Evolutionary conservation across 1,140 invertebrate genomes (phyloP).

Genomic region (Micrasema minimum): DNA sequence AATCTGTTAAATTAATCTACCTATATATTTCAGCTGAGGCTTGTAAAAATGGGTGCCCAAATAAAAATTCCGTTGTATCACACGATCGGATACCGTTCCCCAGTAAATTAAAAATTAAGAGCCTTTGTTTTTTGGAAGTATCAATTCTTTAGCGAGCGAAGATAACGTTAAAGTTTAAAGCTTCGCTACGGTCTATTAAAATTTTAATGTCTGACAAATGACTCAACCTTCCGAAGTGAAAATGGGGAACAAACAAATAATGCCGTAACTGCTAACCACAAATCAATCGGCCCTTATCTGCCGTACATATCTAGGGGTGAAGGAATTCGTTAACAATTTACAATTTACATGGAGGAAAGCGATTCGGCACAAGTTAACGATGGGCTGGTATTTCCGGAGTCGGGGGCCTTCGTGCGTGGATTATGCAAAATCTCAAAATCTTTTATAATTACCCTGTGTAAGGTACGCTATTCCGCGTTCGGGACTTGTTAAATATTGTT

Average conservation of each 20-base stretch:
- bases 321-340: conserved; percentile 34
- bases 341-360: conserved; percentile 35
- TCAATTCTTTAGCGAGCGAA: conserved; percentile 9
- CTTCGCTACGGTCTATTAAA: conserved; percentile 25
- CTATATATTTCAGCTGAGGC: too few relatives aligned
- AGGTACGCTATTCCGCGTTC: conserved; percentile 1
- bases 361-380: conserved; percentile 39
- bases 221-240: conserved; percentile 40
- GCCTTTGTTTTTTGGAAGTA: conserved; percentile 9
- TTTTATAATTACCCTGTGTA: conserved; percentile 48
- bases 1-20: too few relatives aligned
- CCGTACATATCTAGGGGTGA: conserved; percentile 19
- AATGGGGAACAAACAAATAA: conserved; percentile 37
- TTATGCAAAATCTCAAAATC: conserved; percentile 49
- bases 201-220: conserved; percentile 40
- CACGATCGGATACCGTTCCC: conserved; percentile 1
- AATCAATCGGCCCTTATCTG: conserved; percentile 43
- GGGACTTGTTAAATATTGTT: conserved; percentile 2
- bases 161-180: conserved; percentile 16
- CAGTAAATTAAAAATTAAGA: conserved; percentile 26
- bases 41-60: too few relatives aligned
- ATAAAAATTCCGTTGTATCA: background rate
- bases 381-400: background rate
- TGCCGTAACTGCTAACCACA: conserved; percentile 40
- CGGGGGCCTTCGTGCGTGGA: conserved; percentile 40